A percentile compares a stretch with the other conserved stretches of the same genome.
phyloP scores from a whole-genome alignment of 2,888 invertebrate species.

The Orthosia cruda region DNA sequence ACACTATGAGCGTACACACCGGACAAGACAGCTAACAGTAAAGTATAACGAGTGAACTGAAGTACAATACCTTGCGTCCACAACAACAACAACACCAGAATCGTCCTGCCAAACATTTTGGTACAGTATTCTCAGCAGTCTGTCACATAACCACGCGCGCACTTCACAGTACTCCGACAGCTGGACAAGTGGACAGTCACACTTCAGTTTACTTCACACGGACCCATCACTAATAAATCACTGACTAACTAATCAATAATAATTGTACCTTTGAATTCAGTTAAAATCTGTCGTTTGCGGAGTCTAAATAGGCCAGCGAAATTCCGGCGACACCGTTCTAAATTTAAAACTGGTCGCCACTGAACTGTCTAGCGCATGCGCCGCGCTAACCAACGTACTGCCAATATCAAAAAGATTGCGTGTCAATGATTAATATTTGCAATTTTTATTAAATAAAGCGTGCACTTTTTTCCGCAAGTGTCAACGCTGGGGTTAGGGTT shows the following conservation, averaged over 20 bases:
- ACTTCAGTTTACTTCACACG: conserved; percentile 68
- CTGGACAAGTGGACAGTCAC: conserved; percentile 52
- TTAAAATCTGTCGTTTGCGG: conserved; percentile 81
- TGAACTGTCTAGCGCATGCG: conserved; percentile 86
- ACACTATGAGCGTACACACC: conserved; percentile 28
- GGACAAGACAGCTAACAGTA: conserved; percentile 12
- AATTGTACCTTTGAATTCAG: conserved; percentile 72
- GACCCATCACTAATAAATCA: conserved; percentile 65
- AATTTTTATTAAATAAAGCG: conserved; percentile 53
- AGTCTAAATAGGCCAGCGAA: conserved; percentile 86
- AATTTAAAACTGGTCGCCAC: conserved; percentile 86
- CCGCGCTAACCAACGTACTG: conserved; percentile 72
- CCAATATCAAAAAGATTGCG: conserved; percentile 78
- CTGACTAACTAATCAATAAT: conserved; percentile 73
- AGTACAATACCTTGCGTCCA: conserved; percentile 80
- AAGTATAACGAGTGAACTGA: conserved; percentile 21
- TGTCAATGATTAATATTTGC: conserved; percentile 66
- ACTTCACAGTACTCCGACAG: conserved; percentile 63
- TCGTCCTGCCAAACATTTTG: conserved; percentile 76
- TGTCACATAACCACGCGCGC: conserved; percentile 70
- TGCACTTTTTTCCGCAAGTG: conserved; percentile 49
- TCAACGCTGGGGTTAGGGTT: conserved; percentile 45
- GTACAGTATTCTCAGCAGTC: conserved; percentile 63
- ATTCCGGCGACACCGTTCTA: conserved; percentile 86
- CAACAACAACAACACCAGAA: conserved; percentile 78